phyloP scores from a whole-genome alignment of 2,888 invertebrate species.

The Onthophagus sagittarius region DNA sequence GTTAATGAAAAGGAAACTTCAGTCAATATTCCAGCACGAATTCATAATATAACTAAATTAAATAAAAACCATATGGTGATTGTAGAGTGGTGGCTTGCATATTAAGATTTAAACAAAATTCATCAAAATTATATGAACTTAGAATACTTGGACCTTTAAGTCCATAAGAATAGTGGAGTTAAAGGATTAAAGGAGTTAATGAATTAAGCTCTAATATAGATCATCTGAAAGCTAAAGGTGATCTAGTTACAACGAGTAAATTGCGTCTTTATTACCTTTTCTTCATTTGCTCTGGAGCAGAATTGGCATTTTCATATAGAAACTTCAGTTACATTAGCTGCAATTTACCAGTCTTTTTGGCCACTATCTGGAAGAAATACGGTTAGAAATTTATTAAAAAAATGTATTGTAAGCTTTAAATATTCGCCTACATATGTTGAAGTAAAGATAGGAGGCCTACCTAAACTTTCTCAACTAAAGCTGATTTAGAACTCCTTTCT shows the following conservation, averaged over 20 bases:
- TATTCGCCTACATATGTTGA: neutral
- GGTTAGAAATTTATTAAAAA: constrained; percentile 13
- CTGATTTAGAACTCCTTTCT: constrained; percentile 28
- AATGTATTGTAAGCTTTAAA: constrained; percentile 21
- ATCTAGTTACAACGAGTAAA: neutral
- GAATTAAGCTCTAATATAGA: neutral
- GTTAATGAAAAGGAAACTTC: constrained; percentile 17
- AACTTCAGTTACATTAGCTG: too few relatives aligned
- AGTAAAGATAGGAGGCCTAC: constrained; percentile 21
- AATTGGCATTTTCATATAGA: too few relatives aligned
- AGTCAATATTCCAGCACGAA: constrained; percentile 13
- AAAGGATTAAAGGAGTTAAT: neutral
- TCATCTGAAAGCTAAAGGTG: neutral
- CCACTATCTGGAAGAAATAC: constrained; percentile 17
- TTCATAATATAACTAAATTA: too few relatives aligned
- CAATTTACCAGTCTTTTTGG: too few relatives aligned
- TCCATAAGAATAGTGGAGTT: neutral
- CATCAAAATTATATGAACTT: too few relatives aligned
- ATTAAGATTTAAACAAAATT: too few relatives aligned
- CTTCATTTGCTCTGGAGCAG: neutral
- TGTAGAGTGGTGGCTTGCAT: too few relatives aligned
- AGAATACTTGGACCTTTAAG: neutral
- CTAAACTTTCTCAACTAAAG: constrained; percentile 28
- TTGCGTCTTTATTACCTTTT: constrained; percentile 14
- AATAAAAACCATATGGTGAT: too few relatives aligned